These are phyloP conservation scores for Parauchenoglanis punctatus DNA, from an alignment of 2,797 vertebrate genomes.

Conservation along the genomic window DNA sequence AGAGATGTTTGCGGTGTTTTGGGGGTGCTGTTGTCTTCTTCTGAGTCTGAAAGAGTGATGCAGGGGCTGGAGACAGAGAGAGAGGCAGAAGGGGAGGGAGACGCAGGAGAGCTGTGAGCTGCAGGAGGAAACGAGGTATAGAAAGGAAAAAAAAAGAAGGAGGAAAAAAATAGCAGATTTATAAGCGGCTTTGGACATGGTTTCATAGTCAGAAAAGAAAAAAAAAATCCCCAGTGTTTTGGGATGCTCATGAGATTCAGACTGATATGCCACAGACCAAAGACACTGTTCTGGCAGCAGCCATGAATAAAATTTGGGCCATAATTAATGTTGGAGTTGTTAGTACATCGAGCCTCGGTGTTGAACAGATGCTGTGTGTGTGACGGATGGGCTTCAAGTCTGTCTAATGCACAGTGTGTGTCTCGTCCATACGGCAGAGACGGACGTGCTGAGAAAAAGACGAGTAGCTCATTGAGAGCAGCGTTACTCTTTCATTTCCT, in stretches of 20 bases:
- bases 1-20: constrained; percentile 8
- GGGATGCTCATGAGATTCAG: neutral
- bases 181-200: constrained; percentile 10
- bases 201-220: neutral
- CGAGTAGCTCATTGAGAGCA: constrained; percentile 8
- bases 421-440: constrained; percentile 43
- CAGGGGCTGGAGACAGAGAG: constrained; percentile 47
- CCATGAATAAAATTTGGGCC: constrained; percentile 19
- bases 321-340: constrained; percentile 41
- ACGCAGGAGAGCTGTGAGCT: constrained; percentile 23
- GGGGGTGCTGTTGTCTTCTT: constrained; percentile 22
- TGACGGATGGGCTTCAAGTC: constrained; percentile 48
- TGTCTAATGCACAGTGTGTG: constrained; percentile 37
- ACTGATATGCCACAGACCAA: neutral
- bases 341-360: constrained; percentile 22
- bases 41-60: constrained; percentile 28
- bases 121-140: constrained; percentile 47
- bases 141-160: neutral
- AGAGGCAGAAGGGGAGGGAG: constrained; percentile 49
- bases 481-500: constrained; percentile 20
- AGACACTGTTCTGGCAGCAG: constrained; percentile 26
- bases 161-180: constrained; percentile 1
- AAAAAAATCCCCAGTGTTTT: constrained; percentile 21
- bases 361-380: constrained; percentile 49
- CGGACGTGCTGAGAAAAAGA: constrained; percentile 19